Evolutionary conservation across 2,888 invertebrate genomes (phyloP), one percentile per base, ranked within the genome.

Genomic region (Selenia dentaria): DNA sequence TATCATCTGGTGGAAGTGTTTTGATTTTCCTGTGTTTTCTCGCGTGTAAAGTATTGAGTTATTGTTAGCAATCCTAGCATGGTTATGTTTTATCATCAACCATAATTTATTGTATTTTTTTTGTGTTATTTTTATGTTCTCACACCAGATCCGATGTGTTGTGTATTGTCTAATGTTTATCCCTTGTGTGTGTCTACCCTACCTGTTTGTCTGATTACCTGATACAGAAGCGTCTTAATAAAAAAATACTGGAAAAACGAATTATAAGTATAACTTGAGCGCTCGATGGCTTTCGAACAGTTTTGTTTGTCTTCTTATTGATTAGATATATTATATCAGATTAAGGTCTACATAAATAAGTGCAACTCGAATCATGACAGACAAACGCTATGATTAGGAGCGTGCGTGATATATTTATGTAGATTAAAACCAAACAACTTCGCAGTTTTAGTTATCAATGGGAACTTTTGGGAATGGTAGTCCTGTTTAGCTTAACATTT

Each of bases 81-180:
- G 90, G 80, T 83, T 85, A 76, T 75, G 73, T 78, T 79, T 82
- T 71, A 74, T 62, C 67, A 74, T 77, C 74, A 67, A 78, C 67
- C 75, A 78, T 73, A 60, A 70, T 66, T 73, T 77, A 10, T 10
- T 74, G 64, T 63, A 67, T 66, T 78, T 57, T 59, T 59, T 73
- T 77, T 67, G 57, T 70, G 62, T 56, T 69, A 65, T 73, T 76
- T 70, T 81, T 83, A 74, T 74, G 47, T 83, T 86, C 86, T 89
- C 91, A 88, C 91, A 89, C 91, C 91, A 91, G 91, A 91, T 88
- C 87, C 85, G 87, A 87, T 86, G 91, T 90, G 87, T 91, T 96
- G 96, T 96, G 96, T 96, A 95, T 95, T 95, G 95, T 96, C 95
- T 95, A 95, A 94, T 95, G 94, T 95, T 94, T 91, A 93, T 94